Evolutionary conservation across 2,797 vertebrate species (phyloP), one percentile per base, ranked within the genome.

Genomic region (Periparus ater): DNA sequence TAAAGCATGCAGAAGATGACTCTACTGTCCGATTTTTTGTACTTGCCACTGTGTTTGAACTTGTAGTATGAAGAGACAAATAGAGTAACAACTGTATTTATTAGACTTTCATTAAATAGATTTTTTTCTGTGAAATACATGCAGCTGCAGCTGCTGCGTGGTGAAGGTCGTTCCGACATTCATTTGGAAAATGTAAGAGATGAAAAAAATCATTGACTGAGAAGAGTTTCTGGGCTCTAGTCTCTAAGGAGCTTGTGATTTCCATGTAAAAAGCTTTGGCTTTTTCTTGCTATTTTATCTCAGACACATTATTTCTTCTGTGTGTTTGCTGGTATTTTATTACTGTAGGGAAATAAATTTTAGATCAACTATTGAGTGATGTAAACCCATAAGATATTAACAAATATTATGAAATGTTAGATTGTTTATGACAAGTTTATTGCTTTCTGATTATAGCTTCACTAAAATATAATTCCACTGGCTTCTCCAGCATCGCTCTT

Each of bases 211-310:
- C 23, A 48, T 79, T 75, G 45, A 15, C n/a, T 89, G 66, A 75
- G 36, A 51, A 42, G 40, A 75, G 27, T 72, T 87, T 11, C 50
- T 88, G 70, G 82, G 73, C 58, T 18, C 30, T 86, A 30, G 17
- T 84, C 72, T 91, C 81, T 75, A 61, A 91, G 38, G 48, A 89
- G 32, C 26, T 84, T 88, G 76, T 78, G 73, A 40, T 94, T 92
- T 93, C 53, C 38, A 25, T 1, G 6, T 75, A 57, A 92, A 94
- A 92, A 88, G 23, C 62, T 54, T 88, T 48, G 34, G 29, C 23
- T 53, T 96, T 89, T 93, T 80, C 54, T 75, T 83, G 19, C 42
- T 60, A 3, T 76, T 67, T 82, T 85, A n/a, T 84, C 22, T 29
- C 38, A 72, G 76, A 60, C 45, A 26, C 3, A 3, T 79, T 79